Evolutionary conservation across 2,797 vertebrate species (phyloP), one percentile per base, ranked within the genome.

Genomic region (Hybognathus amarus): DNA sequence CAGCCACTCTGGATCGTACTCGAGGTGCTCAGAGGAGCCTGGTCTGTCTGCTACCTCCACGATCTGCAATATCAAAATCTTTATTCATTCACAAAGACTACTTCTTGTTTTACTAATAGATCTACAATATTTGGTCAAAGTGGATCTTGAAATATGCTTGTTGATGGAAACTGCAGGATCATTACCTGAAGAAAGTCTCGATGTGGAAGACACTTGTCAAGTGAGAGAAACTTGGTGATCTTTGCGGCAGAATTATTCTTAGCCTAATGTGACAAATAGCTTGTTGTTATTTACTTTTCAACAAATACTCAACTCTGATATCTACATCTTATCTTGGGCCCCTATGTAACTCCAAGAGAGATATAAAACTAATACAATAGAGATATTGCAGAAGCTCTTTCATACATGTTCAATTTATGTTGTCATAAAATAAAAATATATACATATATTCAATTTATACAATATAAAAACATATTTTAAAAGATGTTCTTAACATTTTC

Each of bases 1-100:
- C 56, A 99, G 95, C 98, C 98, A 99, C 90, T 99, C 98, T 0
- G 96, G 93, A 78, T 99, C 98, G 9, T 98, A 99, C 86, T 99
- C 96, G 10, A 99, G 91, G 0, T 90, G 89, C 42, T 96, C 95
- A 0, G 97, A 92, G 22, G 96, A 97, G 47, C 82, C 95, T 0
- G 94, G 91, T 85, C 98, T 95, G 68, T 99, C 97, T 6, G 95
- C 92, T 86, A 99, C 82, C 1, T 99, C 97, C 91, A 99, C 94
- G 68, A 99, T 94, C 97, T 99, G 91, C 24, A 89, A 87, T 18
- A 83, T 18, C 84, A 69, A 63, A 59, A 83, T 42, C 64, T 47
- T 24, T 36, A 33, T 15, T 75, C 10, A 63, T 22, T 18, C 30
- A 50, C 9, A 70, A 63, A 20, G 27, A 36, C 61, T 30, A 63